These are phyloP conservation scores for Aleadryas rufinucha DNA, from an alignment of 2,113 vertebrate species.

Conservation along the genomic window DNA sequence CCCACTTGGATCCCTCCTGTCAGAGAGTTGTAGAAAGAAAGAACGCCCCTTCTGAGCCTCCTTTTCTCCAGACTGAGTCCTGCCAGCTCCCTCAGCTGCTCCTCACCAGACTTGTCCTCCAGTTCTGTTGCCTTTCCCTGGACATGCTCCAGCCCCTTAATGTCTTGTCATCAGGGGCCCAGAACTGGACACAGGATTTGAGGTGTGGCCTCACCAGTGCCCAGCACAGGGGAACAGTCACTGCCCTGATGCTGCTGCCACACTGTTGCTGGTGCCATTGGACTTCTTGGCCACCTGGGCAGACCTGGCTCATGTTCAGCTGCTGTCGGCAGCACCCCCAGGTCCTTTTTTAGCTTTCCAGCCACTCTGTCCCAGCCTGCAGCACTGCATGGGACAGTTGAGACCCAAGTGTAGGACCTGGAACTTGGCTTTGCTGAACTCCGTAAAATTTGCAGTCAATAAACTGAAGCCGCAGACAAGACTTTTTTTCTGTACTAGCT, in stretches of 20 bases:
- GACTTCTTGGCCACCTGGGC: not conserved
- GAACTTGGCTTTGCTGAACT: not conserved
- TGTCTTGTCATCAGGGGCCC: fast-evolving
- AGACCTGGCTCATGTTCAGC: not conserved
- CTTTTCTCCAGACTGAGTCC: not conserved
- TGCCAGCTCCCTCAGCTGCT: not conserved
- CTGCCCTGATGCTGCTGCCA: not conserved
- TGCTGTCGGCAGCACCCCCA: fast-evolving
- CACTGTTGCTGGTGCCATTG: fast-evolving
- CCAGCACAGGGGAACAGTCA: not conserved
- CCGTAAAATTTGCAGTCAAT: not conserved
- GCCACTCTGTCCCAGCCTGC: not conserved
- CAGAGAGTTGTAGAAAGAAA: fast-evolving
- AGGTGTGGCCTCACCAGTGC: fast-evolving
- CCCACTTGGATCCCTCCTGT: not conserved
- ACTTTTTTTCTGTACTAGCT: not conserved
- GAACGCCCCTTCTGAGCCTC: not conserved
- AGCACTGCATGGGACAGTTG: not conserved
- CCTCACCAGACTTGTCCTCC: not conserved
- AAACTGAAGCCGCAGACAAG: not conserved
- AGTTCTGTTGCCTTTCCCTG: fast-evolving
- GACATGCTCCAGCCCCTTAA: fast-evolving
- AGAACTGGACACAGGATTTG: fast-evolving
- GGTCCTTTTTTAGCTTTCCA: not conserved
- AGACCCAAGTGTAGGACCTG: fast-evolving